A percentile compares a stretch with the other conserved stretches of the same genome.
Evolutionary conservation across 1,140 invertebrate species (phyloP).

Genomic region (Pogonomyrmex californicus): DNA sequence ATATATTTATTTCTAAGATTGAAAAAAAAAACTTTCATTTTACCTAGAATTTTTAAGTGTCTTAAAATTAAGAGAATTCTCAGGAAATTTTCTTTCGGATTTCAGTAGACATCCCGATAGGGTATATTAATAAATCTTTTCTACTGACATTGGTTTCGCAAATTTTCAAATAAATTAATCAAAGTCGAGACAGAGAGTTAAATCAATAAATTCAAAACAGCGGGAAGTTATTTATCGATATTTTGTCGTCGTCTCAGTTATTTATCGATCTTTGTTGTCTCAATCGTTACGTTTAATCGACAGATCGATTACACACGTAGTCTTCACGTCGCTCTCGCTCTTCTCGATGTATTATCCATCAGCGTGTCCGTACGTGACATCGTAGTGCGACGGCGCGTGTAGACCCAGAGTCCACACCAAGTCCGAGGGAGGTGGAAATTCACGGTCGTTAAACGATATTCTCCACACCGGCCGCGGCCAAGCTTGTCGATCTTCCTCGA

Average conservation of each 20-base stretch:
- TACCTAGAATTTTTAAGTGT: too few species aligned
- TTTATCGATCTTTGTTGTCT: not conserved
- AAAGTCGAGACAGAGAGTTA: too few species aligned
- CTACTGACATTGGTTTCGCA: not conserved
- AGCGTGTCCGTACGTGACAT: conserved; percentile 66
- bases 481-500: conserved; percentile 61
- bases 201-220: not conserved
- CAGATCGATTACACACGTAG: not conserved
- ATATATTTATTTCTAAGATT: too few species aligned
- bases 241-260: not conserved
- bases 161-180: not conserved
- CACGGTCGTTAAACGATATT: conserved; percentile 67
- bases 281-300: conserved; percentile 12
- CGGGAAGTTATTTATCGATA: not conserved
- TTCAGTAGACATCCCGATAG: not conserved
- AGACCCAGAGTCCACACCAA: conserved; percentile 25
- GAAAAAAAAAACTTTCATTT: too few species aligned
- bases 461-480: conserved; percentile 12
- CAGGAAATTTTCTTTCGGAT: too few species aligned
- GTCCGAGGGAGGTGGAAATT: conserved; percentile 61
- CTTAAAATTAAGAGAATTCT: too few species aligned
- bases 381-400: conserved; percentile 42
- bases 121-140: not conserved
- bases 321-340: conserved; percentile 36
- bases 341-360: conserved; percentile 64